Evolutionary conservation across 1,140 invertebrate genomes (phyloP), one percentile per base, ranked within the genome.

Genomic region (Euwallacea similis): DNA sequence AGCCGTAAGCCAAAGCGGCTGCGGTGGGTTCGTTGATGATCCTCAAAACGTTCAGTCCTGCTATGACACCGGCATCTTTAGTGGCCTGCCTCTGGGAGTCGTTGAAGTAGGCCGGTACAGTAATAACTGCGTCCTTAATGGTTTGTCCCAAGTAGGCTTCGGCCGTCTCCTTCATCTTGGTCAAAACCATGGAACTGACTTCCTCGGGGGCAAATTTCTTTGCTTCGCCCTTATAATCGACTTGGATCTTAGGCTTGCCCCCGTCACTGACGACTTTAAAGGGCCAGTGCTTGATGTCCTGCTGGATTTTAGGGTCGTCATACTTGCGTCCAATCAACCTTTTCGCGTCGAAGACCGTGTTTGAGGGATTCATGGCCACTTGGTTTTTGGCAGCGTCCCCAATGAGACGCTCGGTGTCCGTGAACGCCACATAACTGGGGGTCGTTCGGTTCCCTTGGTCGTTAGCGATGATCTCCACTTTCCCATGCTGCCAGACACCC

Each of bases 21-120:
- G 91, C 91, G 2, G 92, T 94, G 81, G 93, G 85, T 87, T 94
- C 87, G 70, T 89, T 89, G 74, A 95, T 93, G 71, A 95, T 93
- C 73, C 93, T 84, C 11, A 95, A 81, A 8, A 95, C 92, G 79
- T 93, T 94, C 0, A 94, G 76, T 2, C 89, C 92, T 63, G 89
- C 86, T 47, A 63, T 56, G n/a, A 84, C 84, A 10, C 90, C 92
- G 11, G 92, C 91, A 81, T 93, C 91, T 82, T 93, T 82, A 2
- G 81, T 82, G 0, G 80, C 80, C 73, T 81, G 80, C 54, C 80
- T 66, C 73, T 82, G 79, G 10, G 79, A 77, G 69, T 81, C 80
- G 66, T 81, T 81, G 56, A 82, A 82, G 61, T 82, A 81, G 76
- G 84, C 87, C 7, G 90, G 90, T 2, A 90, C 89, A 7, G 89